Evolutionary conservation across 2,797 vertebrate genomes (phyloP), one percentile per base, ranked within the genome.

Genomic region (Yasuhikotakia modesta): DNA sequence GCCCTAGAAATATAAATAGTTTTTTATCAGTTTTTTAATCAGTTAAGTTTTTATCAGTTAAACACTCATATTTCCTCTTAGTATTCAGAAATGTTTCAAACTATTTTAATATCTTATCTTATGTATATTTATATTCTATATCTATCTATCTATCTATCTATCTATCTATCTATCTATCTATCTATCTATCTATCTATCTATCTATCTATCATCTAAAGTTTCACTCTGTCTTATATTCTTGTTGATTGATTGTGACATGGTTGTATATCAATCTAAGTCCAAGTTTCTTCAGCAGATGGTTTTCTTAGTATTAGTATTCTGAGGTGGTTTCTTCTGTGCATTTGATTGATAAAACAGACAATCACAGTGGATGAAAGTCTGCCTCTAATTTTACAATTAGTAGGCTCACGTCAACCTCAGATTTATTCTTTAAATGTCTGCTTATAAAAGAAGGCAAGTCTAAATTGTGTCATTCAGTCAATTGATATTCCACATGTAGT

Each of bases 311-410:
- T 82, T 78, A 55, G 75, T 70, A 82, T 82, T 75, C 80, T 78
- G 61, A 48, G 60, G 45, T 57, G 46, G 63, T 55, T 48, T 81
- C 48, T 65, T 55, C 70, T 71, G 73, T 66, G 45, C 67, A 52
- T 84, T 86, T 86, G 82, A 86, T 81, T 84, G 83, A 86, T 84
- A 81, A 78, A 32, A 61, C 27, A 86, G 81, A 78, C 83, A 79
- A 83, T 83, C 81, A 68, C 79, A 61, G 17, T 73, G 70, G 76
- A 85, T 64, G 66, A 67, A 83, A 79, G 81, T 83, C 77, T 81
- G 74, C 76, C 79, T 81, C 78, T 74, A 79, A 70, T 82, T 82
- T 73, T 63, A 78, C 68, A 13, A 73, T 71, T 75, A 76, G 71
- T 73, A 68, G 73, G 35, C 35, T 73, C 53, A 32, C 77, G 73